phyloP scores from a whole-genome alignment of 2,888 invertebrate genomes.

The Andrena trimmerana region DNA sequence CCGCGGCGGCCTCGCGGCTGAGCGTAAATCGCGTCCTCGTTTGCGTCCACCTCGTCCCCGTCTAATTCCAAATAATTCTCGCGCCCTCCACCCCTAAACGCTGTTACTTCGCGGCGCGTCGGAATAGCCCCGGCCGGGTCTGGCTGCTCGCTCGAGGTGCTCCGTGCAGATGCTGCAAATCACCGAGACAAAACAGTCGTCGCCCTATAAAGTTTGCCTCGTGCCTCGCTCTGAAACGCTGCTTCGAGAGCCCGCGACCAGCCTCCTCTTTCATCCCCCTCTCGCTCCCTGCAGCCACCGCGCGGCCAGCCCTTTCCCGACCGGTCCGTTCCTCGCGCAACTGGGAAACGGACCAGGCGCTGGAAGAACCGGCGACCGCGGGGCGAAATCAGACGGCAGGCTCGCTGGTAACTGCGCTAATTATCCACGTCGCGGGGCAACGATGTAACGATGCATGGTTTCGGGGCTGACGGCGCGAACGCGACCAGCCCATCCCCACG shows the following conservation, averaged over 20 bases:
- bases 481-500: slow-evolving; percentile 33
- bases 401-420: slow-evolving; percentile 60
- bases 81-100: slow-evolving; percentile 51
- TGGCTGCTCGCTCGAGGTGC: slow-evolving; percentile 72
- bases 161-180: slow-evolving; percentile 84
- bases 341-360: background rate
- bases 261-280: background rate
- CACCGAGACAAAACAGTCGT: slow-evolving; percentile 83
- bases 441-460: slow-evolving; percentile 65
- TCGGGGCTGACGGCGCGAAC: slow-evolving; percentile 59
- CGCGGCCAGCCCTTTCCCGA: background rate
- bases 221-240: slow-evolving; percentile 44
- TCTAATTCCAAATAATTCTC: slow-evolving; percentile 79
- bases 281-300: background rate
- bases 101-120: slow-evolving; percentile 56
- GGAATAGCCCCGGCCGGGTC: slow-evolving; percentile 54
- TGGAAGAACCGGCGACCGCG: background rate
- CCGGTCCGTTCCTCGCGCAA: background rate
- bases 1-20: slow-evolving; percentile 45
- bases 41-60: slow-evolving; percentile 56
- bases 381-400: background rate
- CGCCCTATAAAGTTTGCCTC: slow-evolving; percentile 77
- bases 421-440: slow-evolving; percentile 65
- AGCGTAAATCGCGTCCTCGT: slow-evolving; percentile 76
- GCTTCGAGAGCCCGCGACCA: slow-evolving; percentile 24